Base-by-base conservation (phyloP, 2,113 vertebrate species). In the Aspidoscelis tigris region DNA sequence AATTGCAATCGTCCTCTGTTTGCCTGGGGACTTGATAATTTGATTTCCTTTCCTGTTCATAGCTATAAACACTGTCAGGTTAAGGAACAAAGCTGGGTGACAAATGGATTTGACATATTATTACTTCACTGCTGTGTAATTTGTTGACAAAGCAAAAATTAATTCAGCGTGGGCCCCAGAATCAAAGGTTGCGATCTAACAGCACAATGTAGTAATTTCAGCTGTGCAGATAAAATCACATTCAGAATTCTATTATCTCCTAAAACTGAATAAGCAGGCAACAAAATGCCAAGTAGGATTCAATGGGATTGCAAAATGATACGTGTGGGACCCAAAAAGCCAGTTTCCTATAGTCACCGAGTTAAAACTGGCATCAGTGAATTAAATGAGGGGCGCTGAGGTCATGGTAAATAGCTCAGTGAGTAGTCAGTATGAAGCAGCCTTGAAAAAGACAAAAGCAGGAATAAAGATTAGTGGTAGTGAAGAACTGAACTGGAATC, bases 61-160 rank as follows among this genome's bases (percentile, higher is more conserved):
- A 41, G 16, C 41, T 71, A 39, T 73, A 39, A 33, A 61, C 43
- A 39, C 9, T 43, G 11, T 41, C 53, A 73, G 1, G 4, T 81
- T 81, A 71, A 64, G 11, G 39, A 43, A 9, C 53, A 71, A 9
- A 81, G 11, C 21, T 7, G 20, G 47, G 3, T 26, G 7, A 72
- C 39, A 81, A 55, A 39, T 43, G 12, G 50, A 72, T 81, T 72
- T 81, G 33, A 55, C 41, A 33, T 80, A n/a, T 66, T 65, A 65
- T 66, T 44, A 44, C 6, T 65, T 44, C 6, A 44, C 44, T 44
- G 41, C 43, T 24, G 9, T 72, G 41, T 43, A 33, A 47, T 77
- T 68, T 68, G 78, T n/a, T 68, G 64, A 80, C 43, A 33, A 80
- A n/a, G 24, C 14, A 68, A 50, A 50, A 47, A 20, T 80, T 8